Evolutionary conservation across 2,797 vertebrate genomes (phyloP), one percentile per base, ranked within the genome.

Genomic region (Sebastiscus albofasciatus): DNA sequence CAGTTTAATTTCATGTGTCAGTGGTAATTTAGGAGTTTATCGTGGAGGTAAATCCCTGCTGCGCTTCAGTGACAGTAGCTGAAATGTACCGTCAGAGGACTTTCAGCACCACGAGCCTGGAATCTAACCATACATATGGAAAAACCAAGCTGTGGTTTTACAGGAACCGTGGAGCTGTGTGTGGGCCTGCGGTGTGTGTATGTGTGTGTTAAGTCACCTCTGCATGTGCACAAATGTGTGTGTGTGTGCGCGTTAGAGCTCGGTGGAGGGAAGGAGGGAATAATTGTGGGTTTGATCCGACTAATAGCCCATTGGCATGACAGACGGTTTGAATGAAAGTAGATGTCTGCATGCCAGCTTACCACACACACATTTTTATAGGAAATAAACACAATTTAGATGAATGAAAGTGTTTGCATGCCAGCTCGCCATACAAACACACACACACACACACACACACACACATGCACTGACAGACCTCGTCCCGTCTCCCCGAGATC

Each of bases 1-100:
- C 77, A 64, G 46, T 67, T 65, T 69, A 59, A 80, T 85, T 85
- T 79, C 31, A 62, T 22, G 14, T 75, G 68, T 84, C 78, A 77
- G 66, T 58, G 3, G n/a, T 80, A 75, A 86, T 84, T 74, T 83
- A 69, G 34, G 59, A 78, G 77, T 76, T 87, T 76, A 71, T 72
- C 46, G 52, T 64, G 24, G 13, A 81, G 72, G 62, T 61, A 71
- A 86, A 67, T 66, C 66, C 72, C 74, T 52, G 58, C 70, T 76
- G 74, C 42, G 77, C 77, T 56, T 58, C 64, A 55, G 33, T 42
- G 68, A 83, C 76, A 67, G 59, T 79, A 62, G 70, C 81, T 74
- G 61, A 59, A 68, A 74, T 62, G 13, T 18, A 27, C 54, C 27
- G 78, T 74, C 61, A 33, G 59, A 71, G 6, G 27, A 71, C 73